Percentiles rank a stretch among this genome's conserved stretches.
Evolutionary conservation across 2,113 vertebrate species (phyloP).

Genomic region (Oreochromis tanganicae): DNA sequence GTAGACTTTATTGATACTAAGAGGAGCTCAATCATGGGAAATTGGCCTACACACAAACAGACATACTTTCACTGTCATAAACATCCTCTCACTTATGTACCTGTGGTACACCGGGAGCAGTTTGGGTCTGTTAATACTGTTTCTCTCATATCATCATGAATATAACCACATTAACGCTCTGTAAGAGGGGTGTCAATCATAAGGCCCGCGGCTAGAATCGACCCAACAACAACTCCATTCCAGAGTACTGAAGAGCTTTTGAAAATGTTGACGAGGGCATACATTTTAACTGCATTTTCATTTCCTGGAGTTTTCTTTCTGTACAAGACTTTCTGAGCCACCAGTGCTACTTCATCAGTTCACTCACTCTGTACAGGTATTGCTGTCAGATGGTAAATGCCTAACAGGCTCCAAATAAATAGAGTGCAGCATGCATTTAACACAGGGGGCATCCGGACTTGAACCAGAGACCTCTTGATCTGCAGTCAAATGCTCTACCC

Average conservation of each 20-base stretch:
- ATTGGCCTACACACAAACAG: neutral
- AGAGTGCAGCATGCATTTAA: neutral
- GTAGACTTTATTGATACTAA: neutral
- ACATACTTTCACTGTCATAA: too few species aligned
- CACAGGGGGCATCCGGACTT: constrained; percentile 76
- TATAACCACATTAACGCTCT: too few species aligned
- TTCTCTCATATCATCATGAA: too few species aligned
- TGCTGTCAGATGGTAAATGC: neutral
- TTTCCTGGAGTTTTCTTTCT: neutral
- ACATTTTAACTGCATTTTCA: neutral
- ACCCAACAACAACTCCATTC: too few species aligned
- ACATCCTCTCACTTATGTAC: neutral
- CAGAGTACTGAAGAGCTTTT: too few species aligned
- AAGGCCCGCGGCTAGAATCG: too few species aligned
- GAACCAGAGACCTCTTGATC: constrained; percentile 78
- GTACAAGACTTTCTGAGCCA: neutral
- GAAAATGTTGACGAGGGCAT: neutral
- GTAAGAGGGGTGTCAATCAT: too few species aligned
- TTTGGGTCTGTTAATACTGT: neutral
- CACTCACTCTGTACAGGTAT: neutral
- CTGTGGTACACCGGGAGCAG: neutral
- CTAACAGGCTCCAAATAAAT: neutral
- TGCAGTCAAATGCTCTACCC: constrained; percentile 82
- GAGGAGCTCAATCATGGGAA: neutral
- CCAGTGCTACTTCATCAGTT: neutral